Percentiles rank a stretch among this genome's conserved stretches.
phyloP scores from a whole-genome alignment of 53 echinoderm and acorn worm genomes.

The Luidia sarsii region DNA sequence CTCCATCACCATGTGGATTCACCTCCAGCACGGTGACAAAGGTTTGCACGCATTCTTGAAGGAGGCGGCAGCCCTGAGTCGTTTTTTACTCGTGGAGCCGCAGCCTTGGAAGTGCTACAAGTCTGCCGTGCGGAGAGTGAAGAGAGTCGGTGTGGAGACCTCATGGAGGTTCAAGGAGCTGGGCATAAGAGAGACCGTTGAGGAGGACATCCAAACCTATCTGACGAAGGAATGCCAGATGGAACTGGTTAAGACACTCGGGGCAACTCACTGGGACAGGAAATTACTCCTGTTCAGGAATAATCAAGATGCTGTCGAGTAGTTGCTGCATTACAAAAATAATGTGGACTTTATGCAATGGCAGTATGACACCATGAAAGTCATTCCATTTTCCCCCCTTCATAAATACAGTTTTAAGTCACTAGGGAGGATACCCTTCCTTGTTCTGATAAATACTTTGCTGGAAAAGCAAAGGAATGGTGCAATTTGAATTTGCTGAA shows the following conservation, averaged over 20 bases:
- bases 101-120: conserved; percentile 76
- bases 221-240: conserved; percentile 43
- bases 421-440: too few relatives aligned
- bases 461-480: too few relatives aligned
- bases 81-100: conserved; percentile 60
- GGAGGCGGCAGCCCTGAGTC: conserved; percentile 26
- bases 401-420: too few relatives aligned
- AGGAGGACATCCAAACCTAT: conserved; percentile 44
- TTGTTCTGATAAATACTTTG: too few relatives aligned
- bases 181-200: conserved; percentile 43
- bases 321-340: background rate
- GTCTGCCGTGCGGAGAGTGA: conserved; percentile 59
- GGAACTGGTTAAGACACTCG: conserved; percentile 52
- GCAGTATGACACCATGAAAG: too few relatives aligned
- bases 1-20: conserved; percentile 79
- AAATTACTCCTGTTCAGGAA: conserved; percentile 51
- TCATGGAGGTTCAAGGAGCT: conserved; percentile 39
- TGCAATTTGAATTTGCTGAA: too few relatives aligned
- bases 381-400: too few relatives aligned
- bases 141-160: conserved; percentile 33
- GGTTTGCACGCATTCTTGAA: conserved; percentile 52
- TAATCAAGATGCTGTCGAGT: background rate
- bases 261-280: conserved; percentile 67
- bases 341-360: background rate
- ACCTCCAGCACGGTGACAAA: conserved; percentile 59